Conservation (phyloP, 2,888 invertebrate genomes). For the Metopia argyrocephala region DNA sequence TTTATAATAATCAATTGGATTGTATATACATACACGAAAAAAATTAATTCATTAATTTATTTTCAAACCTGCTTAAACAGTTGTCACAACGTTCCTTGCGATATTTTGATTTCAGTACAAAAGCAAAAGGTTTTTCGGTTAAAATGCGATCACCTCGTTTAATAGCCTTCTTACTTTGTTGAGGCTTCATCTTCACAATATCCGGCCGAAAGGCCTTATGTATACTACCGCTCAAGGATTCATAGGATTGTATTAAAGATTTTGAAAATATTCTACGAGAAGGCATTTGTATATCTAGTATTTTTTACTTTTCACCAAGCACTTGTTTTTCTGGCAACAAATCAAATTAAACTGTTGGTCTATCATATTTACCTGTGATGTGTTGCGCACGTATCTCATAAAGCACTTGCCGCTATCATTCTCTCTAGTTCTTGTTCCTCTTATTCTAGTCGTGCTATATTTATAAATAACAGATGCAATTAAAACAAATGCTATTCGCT, state of each 20-base stretch:
- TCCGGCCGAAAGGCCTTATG: slow-evolving; percentile 7
- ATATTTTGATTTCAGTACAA: slow-evolving; percentile 85
- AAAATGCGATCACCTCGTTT: slow-evolving; percentile 83
- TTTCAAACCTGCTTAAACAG: slow-evolving; percentile 83
- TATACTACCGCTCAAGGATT: slow-evolving; percentile 24
- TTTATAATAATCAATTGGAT: neutral
- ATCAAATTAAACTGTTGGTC: slow-evolving; percentile 43
- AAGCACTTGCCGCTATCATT: slow-evolving; percentile 34
- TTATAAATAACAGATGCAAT: slow-evolving; percentile 41
- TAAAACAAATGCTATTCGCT: slow-evolving; percentile 11
- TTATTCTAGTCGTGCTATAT: slow-evolving; percentile 23
- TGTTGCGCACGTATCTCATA: slow-evolving; percentile 42
- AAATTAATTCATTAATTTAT: neutral
- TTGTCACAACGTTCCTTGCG: slow-evolving; percentile 86
- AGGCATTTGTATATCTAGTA: slow-evolving; percentile 40
- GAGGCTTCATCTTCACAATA: slow-evolving; percentile 54
- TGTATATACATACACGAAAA: neutral
- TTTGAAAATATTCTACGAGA: slow-evolving; percentile 52
- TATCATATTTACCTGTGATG: slow-evolving; percentile 54
- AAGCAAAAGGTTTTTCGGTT: slow-evolving; percentile 87
- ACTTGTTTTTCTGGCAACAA: slow-evolving; percentile 47
- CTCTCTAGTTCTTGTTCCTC: slow-evolving; percentile 20
- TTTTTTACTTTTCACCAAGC: slow-evolving; percentile 6
- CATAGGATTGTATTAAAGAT: slow-evolving; percentile 43
- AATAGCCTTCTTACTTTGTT: slow-evolving; percentile 54